phyloP scores from a whole-genome alignment of 2,113 vertebrate species.

The Microcebus murinus region DNA sequence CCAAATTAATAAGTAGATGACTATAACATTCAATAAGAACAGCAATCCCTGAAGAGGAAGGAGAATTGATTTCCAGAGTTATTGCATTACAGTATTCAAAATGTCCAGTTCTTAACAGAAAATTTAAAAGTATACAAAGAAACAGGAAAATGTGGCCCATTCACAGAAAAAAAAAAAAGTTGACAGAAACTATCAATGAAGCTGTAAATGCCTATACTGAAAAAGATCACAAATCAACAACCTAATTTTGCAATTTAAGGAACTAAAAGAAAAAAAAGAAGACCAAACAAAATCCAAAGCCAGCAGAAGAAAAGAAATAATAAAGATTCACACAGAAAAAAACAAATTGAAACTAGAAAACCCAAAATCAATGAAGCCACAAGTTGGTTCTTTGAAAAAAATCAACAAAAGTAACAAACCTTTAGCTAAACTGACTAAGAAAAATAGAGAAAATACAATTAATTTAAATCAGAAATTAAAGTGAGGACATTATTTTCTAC shows the following conservation, averaged over 20 bases:
- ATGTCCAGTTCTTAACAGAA: background rate
- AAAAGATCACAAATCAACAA: background rate
- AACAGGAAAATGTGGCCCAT: background rate
- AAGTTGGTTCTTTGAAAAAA: background rate
- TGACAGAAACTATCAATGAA: background rate
- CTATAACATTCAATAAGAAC: background rate
- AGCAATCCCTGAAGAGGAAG: background rate
- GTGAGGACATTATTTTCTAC: background rate
- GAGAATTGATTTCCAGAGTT: background rate
- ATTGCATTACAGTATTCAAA: background rate
- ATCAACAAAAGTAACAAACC: background rate
- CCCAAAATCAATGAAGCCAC: background rate
- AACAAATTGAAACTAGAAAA: background rate
- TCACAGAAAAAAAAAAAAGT: background rate
- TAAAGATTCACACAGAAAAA: background rate
- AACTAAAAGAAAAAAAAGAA: background rate
- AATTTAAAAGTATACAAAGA: background rate
- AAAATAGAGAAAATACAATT: background rate
- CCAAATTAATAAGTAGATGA: background rate
- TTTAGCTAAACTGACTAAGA: background rate
- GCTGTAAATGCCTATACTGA: background rate
- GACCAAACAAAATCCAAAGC: background rate
- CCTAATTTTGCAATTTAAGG: background rate
- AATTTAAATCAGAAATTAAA: background rate
- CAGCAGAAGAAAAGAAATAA: background rate